A percentile compares a stretch with the other conserved stretches of the same genome.
These are phyloP conservation scores for Hermodice carunculata DNA, from an alignment of 2,888 invertebrate species.

Conservation along the genomic window DNA sequence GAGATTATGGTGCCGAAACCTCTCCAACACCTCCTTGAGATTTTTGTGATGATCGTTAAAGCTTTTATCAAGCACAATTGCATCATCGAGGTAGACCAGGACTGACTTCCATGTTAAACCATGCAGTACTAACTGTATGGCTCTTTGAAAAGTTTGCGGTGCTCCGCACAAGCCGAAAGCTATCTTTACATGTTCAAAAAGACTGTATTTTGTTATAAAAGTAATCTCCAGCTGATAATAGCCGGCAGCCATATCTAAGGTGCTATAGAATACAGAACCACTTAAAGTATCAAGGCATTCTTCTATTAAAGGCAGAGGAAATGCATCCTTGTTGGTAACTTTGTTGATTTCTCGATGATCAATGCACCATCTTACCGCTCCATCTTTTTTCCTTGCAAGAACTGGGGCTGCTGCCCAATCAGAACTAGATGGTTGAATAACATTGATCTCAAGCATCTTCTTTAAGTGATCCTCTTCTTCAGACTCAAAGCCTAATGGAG, in stretches of 20 bases:
- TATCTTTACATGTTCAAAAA: neutral
- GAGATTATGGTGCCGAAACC: neutral
- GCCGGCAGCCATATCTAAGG: neutral
- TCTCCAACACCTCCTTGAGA: neutral
- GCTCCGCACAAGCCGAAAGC: slow-evolving; percentile 1
- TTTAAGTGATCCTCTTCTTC: slow-evolving; percentile 2
- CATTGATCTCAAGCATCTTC: neutral
- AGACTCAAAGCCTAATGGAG: neutral
- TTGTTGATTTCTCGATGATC: slow-evolving; percentile 7
- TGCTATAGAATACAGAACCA: neutral
- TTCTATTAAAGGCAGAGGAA: neutral
- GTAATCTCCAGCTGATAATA: slow-evolving; percentile 6
- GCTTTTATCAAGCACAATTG: neutral
- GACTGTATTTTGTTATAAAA: neutral
- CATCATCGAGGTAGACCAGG: slow-evolving; percentile 6
- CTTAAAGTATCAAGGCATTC: neutral
- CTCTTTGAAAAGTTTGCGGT: neutral
- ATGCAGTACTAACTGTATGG: neutral
- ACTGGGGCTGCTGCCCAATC: neutral
- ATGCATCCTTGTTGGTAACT: neutral
- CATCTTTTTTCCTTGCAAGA: neutral
- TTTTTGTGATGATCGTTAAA: neutral
- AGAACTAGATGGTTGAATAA: neutral
- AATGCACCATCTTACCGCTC: neutral
- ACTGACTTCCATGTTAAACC: neutral